Evolutionary conservation across 1,140 invertebrate genomes (phyloP).

Genomic region (Cotesia vestalis): DNA sequence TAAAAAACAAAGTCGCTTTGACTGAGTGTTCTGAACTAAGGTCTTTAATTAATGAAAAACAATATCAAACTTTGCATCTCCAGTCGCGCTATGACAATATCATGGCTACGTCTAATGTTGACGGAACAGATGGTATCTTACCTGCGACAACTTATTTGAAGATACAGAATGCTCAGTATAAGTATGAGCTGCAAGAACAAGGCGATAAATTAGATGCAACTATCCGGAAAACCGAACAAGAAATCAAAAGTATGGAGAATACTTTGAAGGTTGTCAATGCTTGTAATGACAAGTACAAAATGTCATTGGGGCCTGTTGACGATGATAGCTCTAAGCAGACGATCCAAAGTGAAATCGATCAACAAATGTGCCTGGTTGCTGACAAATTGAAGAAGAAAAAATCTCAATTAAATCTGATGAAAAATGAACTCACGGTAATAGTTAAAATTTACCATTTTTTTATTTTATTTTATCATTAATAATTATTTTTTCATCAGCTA

Average conservation of each 20-base stretch:
- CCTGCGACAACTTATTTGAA: constrained; percentile 73
- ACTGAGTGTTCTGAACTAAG: constrained; percentile 70
- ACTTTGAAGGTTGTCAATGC: constrained; percentile 74
- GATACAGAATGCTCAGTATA: constrained; percentile 76
- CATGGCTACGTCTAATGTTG: constrained; percentile 53
- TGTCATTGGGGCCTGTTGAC: constrained; percentile 65
- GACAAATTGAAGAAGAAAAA: constrained; percentile 65
- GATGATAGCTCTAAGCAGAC: constrained; percentile 64
- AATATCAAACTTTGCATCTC: constrained; percentile 70
- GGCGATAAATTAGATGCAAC: constrained; percentile 76
- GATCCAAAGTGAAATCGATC: constrained; percentile 64
- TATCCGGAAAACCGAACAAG: constrained; percentile 73
- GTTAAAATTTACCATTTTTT: not conserved
- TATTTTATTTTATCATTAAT: constrained; percentile 14
- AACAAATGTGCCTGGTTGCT: constrained; percentile 60
- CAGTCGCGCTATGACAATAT: constrained; percentile 62
- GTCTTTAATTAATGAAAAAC: constrained; percentile 67
- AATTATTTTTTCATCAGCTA: constrained; percentile 27
- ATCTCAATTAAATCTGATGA: constrained; percentile 49
- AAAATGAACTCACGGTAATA: constrained; percentile 48
- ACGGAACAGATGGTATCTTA: constrained; percentile 68
- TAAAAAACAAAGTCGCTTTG: constrained; percentile 67
- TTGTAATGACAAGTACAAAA: constrained; percentile 72
- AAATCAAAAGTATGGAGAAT: constrained; percentile 79
- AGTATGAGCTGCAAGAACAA: constrained; percentile 72